Evolutionary conservation across 2,113 vertebrate genomes (phyloP).

Genomic region (Lasiurus borealis): DNA sequence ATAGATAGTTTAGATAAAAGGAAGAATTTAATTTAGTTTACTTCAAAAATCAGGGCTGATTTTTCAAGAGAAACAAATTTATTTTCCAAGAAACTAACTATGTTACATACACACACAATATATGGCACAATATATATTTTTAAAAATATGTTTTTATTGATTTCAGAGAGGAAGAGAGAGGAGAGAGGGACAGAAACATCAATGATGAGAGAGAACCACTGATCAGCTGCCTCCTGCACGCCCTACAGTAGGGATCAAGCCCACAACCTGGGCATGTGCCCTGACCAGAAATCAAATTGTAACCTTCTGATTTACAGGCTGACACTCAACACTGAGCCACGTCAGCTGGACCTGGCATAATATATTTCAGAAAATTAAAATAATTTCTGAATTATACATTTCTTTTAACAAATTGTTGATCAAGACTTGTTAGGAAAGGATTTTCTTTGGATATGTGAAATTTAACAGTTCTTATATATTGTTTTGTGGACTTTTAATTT

Average conservation of each 20-base stretch:
- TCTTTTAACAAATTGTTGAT: background rate
- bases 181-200: too few species aligned
- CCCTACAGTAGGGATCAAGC: too few species aligned
- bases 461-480: background rate
- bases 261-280: too few species aligned
- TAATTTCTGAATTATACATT: background rate
- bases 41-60: background rate
- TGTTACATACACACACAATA: background rate
- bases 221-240: too few species aligned
- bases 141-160: too few species aligned
- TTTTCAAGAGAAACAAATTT: constrained; percentile 7
- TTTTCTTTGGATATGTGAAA: background rate
- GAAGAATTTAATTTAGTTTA: background rate
- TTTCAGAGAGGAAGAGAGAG: too few species aligned
- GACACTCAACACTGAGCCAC: too few species aligned
- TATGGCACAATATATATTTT: background rate
- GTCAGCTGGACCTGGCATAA: background rate
- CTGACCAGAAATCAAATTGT: too few species aligned
- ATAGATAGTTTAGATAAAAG: background rate
- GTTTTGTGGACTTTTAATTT: background rate
- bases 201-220: too few species aligned
- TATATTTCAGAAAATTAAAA: constrained; percentile 35
- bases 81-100: background rate
- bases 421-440: background rate
- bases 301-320: too few species aligned